phyloP scores from a whole-genome alignment of 2,113 vertebrate species.

The Helogale parvula region DNA sequence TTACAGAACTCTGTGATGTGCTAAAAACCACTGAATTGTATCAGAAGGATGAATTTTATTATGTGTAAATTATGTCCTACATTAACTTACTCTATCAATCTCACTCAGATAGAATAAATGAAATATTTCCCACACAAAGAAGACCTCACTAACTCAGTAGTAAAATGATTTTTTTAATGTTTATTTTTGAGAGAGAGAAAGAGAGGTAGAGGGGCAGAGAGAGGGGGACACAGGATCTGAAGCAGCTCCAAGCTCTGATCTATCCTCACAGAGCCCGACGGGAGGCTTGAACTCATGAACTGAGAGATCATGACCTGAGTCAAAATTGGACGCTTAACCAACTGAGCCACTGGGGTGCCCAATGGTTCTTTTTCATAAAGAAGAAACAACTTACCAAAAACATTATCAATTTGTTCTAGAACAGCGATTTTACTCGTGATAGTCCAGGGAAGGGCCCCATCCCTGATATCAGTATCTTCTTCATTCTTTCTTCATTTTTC shows the following conservation, averaged over 20 bases:
- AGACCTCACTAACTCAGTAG: neutral
- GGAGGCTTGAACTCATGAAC: no score
- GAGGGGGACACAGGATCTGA: no score
- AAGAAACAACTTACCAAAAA: neutral
- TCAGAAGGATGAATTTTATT: neutral
- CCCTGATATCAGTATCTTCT: neutral
- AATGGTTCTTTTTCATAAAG: neutral
- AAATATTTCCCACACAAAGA: neutral
- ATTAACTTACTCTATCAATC: neutral
- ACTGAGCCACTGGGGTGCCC: no score
- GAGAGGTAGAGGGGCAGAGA: no score
- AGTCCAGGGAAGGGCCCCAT: neutral
- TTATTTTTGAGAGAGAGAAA: no score
- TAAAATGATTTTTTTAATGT: neutral
- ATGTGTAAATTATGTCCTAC: neutral
- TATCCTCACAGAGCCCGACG: no score
- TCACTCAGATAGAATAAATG: neutral
- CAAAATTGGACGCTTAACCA: no score
- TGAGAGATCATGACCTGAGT: no score
- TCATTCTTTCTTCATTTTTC: slow-evolving; percentile 18
- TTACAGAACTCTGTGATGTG: neutral
- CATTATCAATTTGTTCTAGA: neutral
- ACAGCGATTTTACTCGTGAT: neutral
- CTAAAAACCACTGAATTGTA: neutral
- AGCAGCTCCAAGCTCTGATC: no score